Base-by-base conservation (phyloP, 2,888 invertebrate species). In the Harmothoe impar region DNA sequence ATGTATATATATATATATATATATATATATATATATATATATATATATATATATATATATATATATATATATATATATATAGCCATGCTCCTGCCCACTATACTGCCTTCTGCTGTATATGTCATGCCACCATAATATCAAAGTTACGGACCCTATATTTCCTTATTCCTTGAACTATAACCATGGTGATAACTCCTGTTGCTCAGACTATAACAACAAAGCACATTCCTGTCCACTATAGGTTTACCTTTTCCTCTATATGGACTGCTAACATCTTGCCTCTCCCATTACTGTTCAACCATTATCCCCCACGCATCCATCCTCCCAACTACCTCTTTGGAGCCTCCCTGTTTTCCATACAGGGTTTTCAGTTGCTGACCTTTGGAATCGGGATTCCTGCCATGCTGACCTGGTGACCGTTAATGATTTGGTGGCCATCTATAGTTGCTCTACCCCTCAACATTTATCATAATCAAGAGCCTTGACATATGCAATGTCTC, bases 351-450 rank as follows among this genome's bases (percentile, higher is more conserved):
- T 20, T n/a, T 62, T 62, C 23, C 62, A 62, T 62, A 1, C 77
- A 15, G 77, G 17, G 29, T 5, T 77, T 17, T 31, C 31, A 31
- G n/a, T 77, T 25, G 20, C 29, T 25, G 77, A 77, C 77, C 77
- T 31, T 29, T 77, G 77, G 77, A 77, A 77, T 77, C 77, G 25
- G 77, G 17, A 77, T 77, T 77, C 77, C 29, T 29, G 25, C 77
- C 25, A 20, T 31, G 15, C 15, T 5, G n/a, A 0, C 29, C 31
- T 25, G 10, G 7, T 17, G 31, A 77, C 77, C 77, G 31, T 10
- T 77, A 77, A 77, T 25, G 31, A 77, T 77, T 31, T 5, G 29
- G 29, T 10, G 17, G 43, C 25, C 29, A 77, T 25, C 77, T 10
- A 77, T 31, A 0, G 77, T 77, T 1, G 77, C 77, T 1, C 77